Conservation (phyloP, 2,113 vertebrate genomes). For the chimpanzee (Pan troglodytes) region NHGRI_mPanTro3-v2.1_pri NC_072401.2:21962501-21963000, state of each 20-base stretch:
- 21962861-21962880: not conserved
- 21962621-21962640: not conserved
- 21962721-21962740: not conserved
- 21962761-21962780: not conserved
- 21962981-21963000: not conserved
- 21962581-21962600: not conserved
- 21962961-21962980: not conserved
- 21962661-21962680: not conserved
- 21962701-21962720: not conserved
- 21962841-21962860: not conserved
- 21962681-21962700: not conserved
- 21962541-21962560: not conserved
- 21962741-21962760: not conserved
- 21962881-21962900: rapidly evolving
- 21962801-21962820: not conserved
- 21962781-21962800: not conserved
- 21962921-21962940: not conserved
- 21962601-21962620: not conserved
- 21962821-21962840: not conserved
- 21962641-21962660: too few species aligned
- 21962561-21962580: not conserved
- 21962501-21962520: not conserved
- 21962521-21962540: not conserved
- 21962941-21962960: not conserved
- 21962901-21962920: not conserved